Evolutionary conservation across 2,888 invertebrate species (phyloP), one percentile per base, ranked within the genome.

Genomic region (Pollenia griseotomentosa): DNA sequence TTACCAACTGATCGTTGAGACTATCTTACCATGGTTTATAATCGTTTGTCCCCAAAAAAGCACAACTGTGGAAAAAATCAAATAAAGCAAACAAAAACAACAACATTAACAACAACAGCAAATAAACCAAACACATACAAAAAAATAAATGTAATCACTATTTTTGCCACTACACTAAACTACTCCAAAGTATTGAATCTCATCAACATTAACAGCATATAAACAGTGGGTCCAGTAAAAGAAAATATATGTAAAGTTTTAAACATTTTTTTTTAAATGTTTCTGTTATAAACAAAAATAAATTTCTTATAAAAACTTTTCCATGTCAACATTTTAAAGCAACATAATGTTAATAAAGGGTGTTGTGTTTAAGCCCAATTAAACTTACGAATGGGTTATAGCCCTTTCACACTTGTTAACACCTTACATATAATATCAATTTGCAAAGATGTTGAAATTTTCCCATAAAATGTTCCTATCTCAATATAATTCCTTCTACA

Each of bases 1-100:
- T 92, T 91, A 92, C 92, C 91, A 92, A 93, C 93, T 93, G 93
- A 92, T 92, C 92, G 91, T 89, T 90, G 89, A 90, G 91, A 90
- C 92, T 91, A 92, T 91, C 91, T 92, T 92, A 91, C 91, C 92
- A 91, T 91, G 90, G 93, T 91, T 93, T 93, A 93, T 87, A 87
- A 87, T 93, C 93, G 93, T 93, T 87, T 92, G 93, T 92, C 92
- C 92, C 92, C 91, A 92, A 93, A 92, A 92, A 91, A 90, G 83
- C 83, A 87, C 88, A 87, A 89, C 84, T 82, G 83, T 85, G 73
- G 84, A 83, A 85, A 87, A 77, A 79, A 51, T 74, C 46, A 51
- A 74, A 85, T 19, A 59, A 59, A 61, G 70, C 16, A 73, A 84
- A 87, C 88, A 88, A 89, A 88, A 89, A 68, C 68, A 87, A 83